These are phyloP conservation scores for Trogon surrucura DNA, from an alignment of 2,113 vertebrate genomes.

Conservation along the genomic window DNA sequence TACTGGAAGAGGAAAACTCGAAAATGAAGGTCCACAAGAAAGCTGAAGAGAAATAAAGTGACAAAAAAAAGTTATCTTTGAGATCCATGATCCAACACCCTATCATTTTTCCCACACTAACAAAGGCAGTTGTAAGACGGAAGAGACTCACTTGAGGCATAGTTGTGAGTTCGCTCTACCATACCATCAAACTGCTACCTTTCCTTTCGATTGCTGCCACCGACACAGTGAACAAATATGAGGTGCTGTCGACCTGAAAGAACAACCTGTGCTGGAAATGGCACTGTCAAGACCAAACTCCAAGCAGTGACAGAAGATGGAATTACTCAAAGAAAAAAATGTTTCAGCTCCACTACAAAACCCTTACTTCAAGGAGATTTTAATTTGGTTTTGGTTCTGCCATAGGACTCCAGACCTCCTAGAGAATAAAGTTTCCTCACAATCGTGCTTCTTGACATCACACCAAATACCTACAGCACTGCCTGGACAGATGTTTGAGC, in stretches of 20 bases:
- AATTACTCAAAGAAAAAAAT: background rate
- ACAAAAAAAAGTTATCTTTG: background rate
- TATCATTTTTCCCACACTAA: background rate
- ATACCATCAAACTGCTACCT: background rate
- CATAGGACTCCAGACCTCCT: background rate
- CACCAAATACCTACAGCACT: background rate
- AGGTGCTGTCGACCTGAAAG: background rate
- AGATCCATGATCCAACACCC: background rate
- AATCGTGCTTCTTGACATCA: background rate
- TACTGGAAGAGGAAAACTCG: background rate
- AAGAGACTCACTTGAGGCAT: background rate
- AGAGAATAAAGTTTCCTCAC: background rate
- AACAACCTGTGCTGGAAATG: fast-evolving
- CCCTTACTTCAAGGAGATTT: background rate
- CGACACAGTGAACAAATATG: background rate
- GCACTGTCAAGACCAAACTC: background rate
- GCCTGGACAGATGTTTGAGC: background rate
- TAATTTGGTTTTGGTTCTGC: background rate
- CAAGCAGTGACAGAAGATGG: background rate
- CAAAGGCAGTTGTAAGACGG: background rate
- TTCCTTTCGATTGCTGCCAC: background rate
- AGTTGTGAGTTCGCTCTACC: background rate
- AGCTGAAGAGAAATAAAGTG: background rate
- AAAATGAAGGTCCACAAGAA: background rate
- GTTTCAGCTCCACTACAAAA: background rate